Evolutionary conservation across 2,113 vertebrate genomes (phyloP).

Genomic region (Todiramphus chloris): DNA sequence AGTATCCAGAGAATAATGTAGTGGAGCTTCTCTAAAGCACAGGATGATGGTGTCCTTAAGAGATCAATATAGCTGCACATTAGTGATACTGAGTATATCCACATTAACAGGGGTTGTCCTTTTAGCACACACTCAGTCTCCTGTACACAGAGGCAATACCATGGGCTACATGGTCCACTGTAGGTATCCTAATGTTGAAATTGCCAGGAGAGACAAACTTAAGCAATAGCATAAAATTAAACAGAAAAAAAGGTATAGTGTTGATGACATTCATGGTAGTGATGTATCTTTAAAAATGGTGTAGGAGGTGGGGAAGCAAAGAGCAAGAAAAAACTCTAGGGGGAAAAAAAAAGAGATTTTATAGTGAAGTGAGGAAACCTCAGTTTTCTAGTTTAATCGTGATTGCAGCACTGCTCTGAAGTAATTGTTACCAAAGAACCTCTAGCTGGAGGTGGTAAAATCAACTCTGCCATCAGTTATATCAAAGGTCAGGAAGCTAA

Average conservation of each 20-base stretch:
- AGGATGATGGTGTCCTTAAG: not conserved
- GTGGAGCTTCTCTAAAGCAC: not conserved
- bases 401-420: not conserved
- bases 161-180: not conserved
- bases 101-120: not conserved
- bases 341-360: not conserved
- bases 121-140: not conserved
- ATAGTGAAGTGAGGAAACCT: not conserved
- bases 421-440: not conserved
- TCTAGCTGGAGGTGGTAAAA: not conserved
- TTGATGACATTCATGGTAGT: not conserved
- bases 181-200: not conserved
- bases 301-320: not conserved
- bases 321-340: not conserved
- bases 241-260: not conserved
- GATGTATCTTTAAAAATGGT: not conserved
- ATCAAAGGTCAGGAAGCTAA: not conserved
- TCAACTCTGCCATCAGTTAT: not conserved
- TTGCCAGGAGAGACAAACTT: not conserved
- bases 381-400: not conserved
- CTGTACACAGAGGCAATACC: fast-evolving
- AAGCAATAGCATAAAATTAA: not conserved
- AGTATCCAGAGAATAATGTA: not conserved
- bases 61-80: not conserved
- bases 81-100: not conserved